Evolutionary conservation across 2,888 invertebrate species (phyloP).

Genomic region (Parelbella ahira): DNA sequence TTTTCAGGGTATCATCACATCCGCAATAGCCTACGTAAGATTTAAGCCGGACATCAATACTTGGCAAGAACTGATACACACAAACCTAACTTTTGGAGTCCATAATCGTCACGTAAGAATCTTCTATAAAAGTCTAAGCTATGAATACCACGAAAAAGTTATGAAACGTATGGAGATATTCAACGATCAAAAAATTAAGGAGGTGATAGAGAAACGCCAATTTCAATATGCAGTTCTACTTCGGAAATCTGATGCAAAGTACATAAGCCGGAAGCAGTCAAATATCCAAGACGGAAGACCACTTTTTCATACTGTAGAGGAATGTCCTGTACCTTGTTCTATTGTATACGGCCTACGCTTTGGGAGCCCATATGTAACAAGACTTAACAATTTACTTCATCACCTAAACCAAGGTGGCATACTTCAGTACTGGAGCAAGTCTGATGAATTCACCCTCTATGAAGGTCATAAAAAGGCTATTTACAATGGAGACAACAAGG

Average conservation of each 20-base stretch:
- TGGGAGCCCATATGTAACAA: conserved; percentile 78
- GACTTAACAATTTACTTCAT: conserved; percentile 64
- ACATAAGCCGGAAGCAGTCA: conserved; percentile 45
- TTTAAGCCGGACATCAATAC: conserved; percentile 53
- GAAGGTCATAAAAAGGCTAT: conserved; percentile 35
- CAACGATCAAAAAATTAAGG: conserved; percentile 55
- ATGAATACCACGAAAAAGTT: conserved; percentile 41
- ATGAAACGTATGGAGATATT: conserved; percentile 53
- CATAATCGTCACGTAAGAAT: conserved; percentile 56
- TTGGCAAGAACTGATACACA: conserved; percentile 41
- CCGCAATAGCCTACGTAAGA: conserved; percentile 64
- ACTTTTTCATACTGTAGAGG: conserved; percentile 65
- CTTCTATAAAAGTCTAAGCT: conserved; percentile 51
- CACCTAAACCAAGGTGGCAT: conserved; percentile 76
- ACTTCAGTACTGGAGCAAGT: conserved; percentile 55
- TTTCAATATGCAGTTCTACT: conserved; percentile 70
- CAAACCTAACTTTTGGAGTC: conserved; percentile 56
- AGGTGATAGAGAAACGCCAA: conserved; percentile 57
- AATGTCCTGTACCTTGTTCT: conserved; percentile 79
- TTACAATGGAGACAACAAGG: conserved; percentile 40
- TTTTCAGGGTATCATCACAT: conserved; percentile 66
- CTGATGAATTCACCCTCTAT: conserved; percentile 48
- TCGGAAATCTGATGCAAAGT: conserved; percentile 63
- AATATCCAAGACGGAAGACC: conserved; percentile 63
- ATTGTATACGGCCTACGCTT: conserved; percentile 79